A percentile compares a stretch with the other conserved stretches of the same genome.
Conservation (phyloP, 1,140 invertebrate genomes). For the Adelges cooleyi region DNA sequence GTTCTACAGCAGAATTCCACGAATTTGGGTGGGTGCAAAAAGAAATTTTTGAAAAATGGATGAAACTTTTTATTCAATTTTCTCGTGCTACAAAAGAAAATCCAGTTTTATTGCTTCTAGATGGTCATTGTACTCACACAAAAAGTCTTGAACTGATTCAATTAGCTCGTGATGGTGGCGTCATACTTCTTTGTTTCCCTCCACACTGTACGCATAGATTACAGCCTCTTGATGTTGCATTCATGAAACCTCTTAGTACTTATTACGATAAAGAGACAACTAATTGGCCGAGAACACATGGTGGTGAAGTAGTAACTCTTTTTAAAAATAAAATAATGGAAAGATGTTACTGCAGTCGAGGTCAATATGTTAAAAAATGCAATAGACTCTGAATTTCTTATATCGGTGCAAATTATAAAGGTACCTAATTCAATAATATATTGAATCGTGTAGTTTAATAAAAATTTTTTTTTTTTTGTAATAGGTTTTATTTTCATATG, state of each 20-base stretch:
- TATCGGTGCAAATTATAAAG: too few species aligned
- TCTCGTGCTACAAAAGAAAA: conserved; percentile 24
- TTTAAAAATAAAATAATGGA: not conserved
- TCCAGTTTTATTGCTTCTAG: conserved; percentile 28
- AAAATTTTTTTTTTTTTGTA: too few species aligned
- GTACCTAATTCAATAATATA: too few species aligned
- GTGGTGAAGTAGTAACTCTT: conserved; percentile 34
- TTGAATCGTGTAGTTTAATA: too few species aligned
- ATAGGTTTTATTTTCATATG: too few species aligned
- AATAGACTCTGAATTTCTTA: not conserved
- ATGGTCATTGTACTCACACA: conserved; percentile 31
- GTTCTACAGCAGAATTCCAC: conserved; percentile 31
- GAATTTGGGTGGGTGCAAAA: conserved; percentile 34
- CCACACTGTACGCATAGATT: conserved; percentile 38
- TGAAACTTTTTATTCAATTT: conserved; percentile 30
- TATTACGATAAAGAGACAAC: conserved; percentile 33
- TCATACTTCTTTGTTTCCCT: conserved; percentile 29
- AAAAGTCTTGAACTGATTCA: conserved; percentile 30
- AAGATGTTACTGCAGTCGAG: not conserved
- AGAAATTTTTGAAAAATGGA: conserved; percentile 34
- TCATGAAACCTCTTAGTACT: conserved; percentile 37
- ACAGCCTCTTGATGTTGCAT: conserved; percentile 39
- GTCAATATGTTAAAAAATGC: not conserved
- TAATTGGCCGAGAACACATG: conserved; percentile 35
- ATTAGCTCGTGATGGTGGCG: conserved; percentile 7